A percentile compares a stretch with the other conserved stretches of the same genome.
phyloP scores from a whole-genome alignment of 2,888 invertebrate genomes.

The Cantharis nigra region DNA sequence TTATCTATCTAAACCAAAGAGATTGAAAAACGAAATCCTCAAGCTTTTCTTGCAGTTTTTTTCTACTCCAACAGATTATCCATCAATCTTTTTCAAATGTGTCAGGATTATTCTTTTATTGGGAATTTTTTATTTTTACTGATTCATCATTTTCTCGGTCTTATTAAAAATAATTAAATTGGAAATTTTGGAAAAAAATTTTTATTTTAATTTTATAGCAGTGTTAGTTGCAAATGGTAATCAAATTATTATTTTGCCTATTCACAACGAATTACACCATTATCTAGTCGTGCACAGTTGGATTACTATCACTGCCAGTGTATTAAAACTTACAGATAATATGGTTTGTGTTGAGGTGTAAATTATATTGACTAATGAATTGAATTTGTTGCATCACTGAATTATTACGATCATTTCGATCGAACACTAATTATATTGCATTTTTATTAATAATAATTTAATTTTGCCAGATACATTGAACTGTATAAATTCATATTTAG shows the following conservation, averaged over 20 bases:
- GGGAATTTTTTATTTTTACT: neutral
- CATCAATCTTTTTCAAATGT: slow-evolving; percentile 24
- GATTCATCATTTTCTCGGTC: slow-evolving; percentile 3
- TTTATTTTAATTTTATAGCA: neutral
- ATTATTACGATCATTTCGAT: neutral
- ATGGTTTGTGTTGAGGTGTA: neutral
- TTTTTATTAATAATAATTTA: neutral
- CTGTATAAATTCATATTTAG: neutral
- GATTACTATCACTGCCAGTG: neutral
- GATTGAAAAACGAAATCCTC: slow-evolving; percentile 7
- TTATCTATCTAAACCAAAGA: neutral
- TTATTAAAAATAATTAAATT: neutral
- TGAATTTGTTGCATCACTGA: neutral
- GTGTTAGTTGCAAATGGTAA: neutral
- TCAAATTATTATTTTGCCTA: neutral
- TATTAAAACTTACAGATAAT: neutral
- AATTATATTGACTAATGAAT: neutral
- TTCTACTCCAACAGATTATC: slow-evolving; percentile 25
- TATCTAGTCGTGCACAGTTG: neutral
- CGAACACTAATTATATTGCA: neutral
- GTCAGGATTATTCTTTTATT: slow-evolving; percentile 1
- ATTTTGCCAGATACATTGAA: neutral
- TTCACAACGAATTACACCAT: neutral
- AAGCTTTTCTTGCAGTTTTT: slow-evolving; percentile 11
- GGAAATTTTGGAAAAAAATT: neutral